phyloP scores from a whole-genome alignment of 2,113 vertebrate species.

The Nymphicus hollandicus region DNA sequence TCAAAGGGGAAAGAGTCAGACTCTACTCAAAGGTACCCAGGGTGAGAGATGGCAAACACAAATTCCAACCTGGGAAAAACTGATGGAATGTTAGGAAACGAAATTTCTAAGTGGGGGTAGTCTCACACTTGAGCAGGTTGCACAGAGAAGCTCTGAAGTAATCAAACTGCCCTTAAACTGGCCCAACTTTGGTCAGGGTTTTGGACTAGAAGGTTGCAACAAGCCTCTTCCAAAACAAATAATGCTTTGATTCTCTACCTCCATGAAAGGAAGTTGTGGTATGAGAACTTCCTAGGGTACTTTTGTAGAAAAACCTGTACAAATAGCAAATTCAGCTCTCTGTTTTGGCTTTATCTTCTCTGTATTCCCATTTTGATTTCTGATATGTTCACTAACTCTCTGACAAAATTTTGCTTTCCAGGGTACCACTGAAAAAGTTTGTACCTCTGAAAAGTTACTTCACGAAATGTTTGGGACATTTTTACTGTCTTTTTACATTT shows the following conservation, averaged over 20 bases:
- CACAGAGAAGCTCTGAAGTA: not conserved
- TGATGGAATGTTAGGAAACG: not conserved
- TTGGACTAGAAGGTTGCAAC: not conserved
- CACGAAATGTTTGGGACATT: not conserved
- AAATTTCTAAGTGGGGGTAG: not conserved
- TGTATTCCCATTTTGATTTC: not conserved
- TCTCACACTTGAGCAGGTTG: not conserved
- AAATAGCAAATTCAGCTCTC: not conserved
- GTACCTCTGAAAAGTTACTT: not conserved
- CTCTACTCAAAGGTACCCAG: not conserved
- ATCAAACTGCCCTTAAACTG: not conserved
- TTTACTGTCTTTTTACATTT: not conserved
- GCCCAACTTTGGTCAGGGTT: not conserved
- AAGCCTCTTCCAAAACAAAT: not conserved
- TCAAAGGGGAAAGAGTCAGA: not conserved
- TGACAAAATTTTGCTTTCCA: not conserved
- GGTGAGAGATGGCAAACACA: not conserved
- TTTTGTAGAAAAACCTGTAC: not conserved
- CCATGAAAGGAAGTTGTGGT: not conserved
- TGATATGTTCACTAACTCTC: not conserved
- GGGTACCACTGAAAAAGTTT: rapidly evolving
- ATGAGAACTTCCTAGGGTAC: not conserved
- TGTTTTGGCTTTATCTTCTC: not conserved
- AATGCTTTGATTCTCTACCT: not conserved
- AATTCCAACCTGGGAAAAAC: not conserved